phyloP scores from a whole-genome alignment of 1,140 invertebrate species.

The Drosophila varians region DNA sequence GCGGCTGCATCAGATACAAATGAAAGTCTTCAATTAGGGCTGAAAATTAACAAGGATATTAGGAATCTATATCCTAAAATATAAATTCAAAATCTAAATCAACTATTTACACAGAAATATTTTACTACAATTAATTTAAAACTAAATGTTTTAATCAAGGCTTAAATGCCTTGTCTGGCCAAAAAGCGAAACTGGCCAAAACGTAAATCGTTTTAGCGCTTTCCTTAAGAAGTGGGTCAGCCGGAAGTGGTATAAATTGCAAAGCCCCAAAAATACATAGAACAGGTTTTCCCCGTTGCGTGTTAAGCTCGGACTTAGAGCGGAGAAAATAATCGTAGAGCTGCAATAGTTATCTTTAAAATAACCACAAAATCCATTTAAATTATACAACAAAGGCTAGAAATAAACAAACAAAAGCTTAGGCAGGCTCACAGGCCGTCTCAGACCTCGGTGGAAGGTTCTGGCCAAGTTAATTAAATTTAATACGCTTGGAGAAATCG shows the following conservation, averaged over 20 bases:
- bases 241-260: slow-evolving; percentile 67
- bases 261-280: slow-evolving; percentile 29
- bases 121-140: too few species aligned
- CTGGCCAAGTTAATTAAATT: slow-evolving; percentile 78
- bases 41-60: too few species aligned
- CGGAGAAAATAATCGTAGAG: slow-evolving; percentile 43
- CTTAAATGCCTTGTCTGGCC: slow-evolving; percentile 8
- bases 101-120: too few species aligned
- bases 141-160: slow-evolving; percentile 28
- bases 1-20: too few species aligned
- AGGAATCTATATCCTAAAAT: too few species aligned
- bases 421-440: slow-evolving; percentile 28
- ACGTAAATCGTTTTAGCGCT: slow-evolving; percentile 58
- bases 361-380: slow-evolving; percentile 76
- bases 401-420: slow-evolving; percentile 52
- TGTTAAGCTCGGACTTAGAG: slow-evolving; percentile 51
- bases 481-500: slow-evolving; percentile 61
- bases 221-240: slow-evolving; percentile 58
- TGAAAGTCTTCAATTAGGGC: too few species aligned
- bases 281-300: slow-evolving; percentile 10
- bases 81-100: too few species aligned
- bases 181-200: slow-evolving; percentile 35
- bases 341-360: slow-evolving; percentile 72
- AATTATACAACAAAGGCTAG: slow-evolving; percentile 67
- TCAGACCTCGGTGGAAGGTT: slow-evolving; percentile 23